Base-by-base conservation (phyloP, 2,113 vertebrate species). In the Leucosticte australis region DNA sequence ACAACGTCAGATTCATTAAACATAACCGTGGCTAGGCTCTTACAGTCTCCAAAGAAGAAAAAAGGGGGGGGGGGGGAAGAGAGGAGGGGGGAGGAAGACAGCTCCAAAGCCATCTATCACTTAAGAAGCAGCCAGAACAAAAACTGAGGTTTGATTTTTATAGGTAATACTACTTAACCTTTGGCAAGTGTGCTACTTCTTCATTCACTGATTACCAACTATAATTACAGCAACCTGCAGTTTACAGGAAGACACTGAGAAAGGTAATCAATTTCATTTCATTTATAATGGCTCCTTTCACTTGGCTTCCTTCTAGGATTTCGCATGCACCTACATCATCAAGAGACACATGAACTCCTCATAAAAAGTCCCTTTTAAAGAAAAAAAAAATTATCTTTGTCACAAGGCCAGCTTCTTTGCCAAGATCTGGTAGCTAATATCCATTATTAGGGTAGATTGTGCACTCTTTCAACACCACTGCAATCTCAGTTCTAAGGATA, bases 31-130 rank as follows among this genome's bases (percentile, higher is more conserved):
- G 46, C 24, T 4, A n/a, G 47, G 23, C 44, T 80, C 37, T 53
- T 52, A 46, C 7, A 64, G 49, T 12, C 44, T 39, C 26, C 49
- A 83, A 50, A 79, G 46, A 11, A 30, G 10, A 49, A 64, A 30
- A 10, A 18, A 28, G 1, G 2, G 1, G 1, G 17, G 17, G 13
- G 30, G 35, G 28, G 50, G 14, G 12, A 14, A 17, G 3, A 2
- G 7, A 15, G 7, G 4, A 8, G 0, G 7, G 9, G 26, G 26
- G 3, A 23, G 2, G 11, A 26, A 37, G 3, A 15, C 2, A 73
- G 31, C 53, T 75, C 22, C 65, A 77, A 87, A 65, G 24, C 6
- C 0, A 60, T 42, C n/a, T 42, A 59, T 22, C 37, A 73, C 42
- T 75, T 74, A 76, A 79, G 15, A 82, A n/a, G 50, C 22, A 83